These are phyloP conservation scores for Spodoptera littoralis DNA, from an alignment of 2,888 invertebrate species.

Conservation along the genomic window DNA sequence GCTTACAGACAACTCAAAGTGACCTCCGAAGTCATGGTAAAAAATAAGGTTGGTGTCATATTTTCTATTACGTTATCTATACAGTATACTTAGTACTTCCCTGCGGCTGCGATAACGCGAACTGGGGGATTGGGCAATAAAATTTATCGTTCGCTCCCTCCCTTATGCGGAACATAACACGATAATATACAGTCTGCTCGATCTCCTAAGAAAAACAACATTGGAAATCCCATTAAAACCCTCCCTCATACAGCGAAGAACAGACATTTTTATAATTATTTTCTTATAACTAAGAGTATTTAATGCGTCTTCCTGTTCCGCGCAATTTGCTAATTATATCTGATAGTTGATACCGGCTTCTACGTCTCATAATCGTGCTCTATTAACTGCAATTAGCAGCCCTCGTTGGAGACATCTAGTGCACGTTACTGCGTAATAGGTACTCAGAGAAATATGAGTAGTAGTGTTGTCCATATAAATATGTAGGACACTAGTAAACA, in stretches of 20 bases:
- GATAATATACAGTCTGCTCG: conserved; percentile 34
- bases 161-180: conserved; percentile 34
- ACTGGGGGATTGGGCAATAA: conserved; percentile 39
- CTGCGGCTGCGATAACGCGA: conserved; percentile 16
- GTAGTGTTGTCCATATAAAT: too few species aligned
- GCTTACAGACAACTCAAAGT: conserved; percentile 84
- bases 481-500: too few species aligned
- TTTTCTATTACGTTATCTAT: conserved; percentile 60
- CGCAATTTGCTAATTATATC: not conserved
- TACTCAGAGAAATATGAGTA: too few species aligned
- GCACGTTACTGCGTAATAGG: too few species aligned
- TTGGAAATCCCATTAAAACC: conserved; percentile 34
- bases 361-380: too few species aligned
- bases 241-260: conserved; percentile 14
- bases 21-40: conserved; percentile 84
- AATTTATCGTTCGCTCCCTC: conserved; percentile 41
- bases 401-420: too few species aligned
- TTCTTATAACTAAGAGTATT: not conserved
- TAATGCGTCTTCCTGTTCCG: conserved; percentile 5
- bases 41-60: conserved; percentile 75
- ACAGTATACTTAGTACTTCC: conserved; percentile 17
- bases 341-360: too few species aligned
- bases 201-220: conserved; percentile 36
- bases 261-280: too few species aligned
- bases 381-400: too few species aligned